These are phyloP conservation scores for Xestia xanthographa DNA, from an alignment of 2,888 invertebrate genomes.

Conservation along the genomic window DNA sequence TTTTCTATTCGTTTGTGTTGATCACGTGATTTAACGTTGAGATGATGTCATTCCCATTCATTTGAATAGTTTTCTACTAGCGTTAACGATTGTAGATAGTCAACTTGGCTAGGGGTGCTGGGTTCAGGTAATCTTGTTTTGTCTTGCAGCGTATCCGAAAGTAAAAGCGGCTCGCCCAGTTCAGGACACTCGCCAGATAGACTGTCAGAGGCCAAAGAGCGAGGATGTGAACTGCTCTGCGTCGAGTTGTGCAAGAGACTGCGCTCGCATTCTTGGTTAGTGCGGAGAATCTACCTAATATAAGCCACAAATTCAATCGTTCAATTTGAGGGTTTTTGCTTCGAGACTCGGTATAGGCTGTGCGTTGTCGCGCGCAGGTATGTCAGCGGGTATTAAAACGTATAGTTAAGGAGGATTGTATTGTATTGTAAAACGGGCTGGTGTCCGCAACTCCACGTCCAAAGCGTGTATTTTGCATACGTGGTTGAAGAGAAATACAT, in stretches of 20 bases:
- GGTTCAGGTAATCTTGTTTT: background rate
- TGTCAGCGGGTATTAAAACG: background rate
- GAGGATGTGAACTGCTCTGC: constrained; percentile 82
- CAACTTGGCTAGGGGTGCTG: no score
- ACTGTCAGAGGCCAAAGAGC: constrained; percentile 76
- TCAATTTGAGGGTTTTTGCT: background rate
- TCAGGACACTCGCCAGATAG: constrained; percentile 43
- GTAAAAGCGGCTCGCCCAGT: constrained; percentile 76
- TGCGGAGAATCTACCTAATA: background rate
- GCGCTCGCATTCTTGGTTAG: constrained; percentile 80
- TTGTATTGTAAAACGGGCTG: background rate
- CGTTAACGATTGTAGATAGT: no score
- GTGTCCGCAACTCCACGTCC: background rate
- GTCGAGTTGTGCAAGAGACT: constrained; percentile 79
- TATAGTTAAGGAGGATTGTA: background rate
- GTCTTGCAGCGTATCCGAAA: constrained; percentile 61
- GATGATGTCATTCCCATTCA: no score
- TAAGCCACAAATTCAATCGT: background rate
- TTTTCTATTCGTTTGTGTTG: no score
- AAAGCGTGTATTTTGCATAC: background rate
- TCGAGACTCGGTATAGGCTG: background rate
- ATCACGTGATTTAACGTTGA: no score
- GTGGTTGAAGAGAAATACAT: background rate
- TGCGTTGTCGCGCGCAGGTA: background rate
- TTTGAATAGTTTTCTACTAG: no score